Base-by-base conservation (phyloP, 2,888 invertebrate species). In the Aleiodes leptofemur region DNA sequence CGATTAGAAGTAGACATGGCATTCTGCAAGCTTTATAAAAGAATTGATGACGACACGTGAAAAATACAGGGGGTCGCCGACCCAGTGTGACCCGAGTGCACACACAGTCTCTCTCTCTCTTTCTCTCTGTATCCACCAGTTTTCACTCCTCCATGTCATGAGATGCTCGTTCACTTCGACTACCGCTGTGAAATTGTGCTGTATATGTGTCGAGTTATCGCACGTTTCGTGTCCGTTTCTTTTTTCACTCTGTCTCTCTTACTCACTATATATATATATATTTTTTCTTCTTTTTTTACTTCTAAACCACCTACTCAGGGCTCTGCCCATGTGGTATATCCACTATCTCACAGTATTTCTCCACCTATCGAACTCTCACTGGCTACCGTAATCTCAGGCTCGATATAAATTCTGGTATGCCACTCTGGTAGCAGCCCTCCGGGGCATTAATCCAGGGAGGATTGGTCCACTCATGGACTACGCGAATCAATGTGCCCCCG, bases 391-490 rank as follows among this genome's bases (percentile, higher is more conserved):
- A 79, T 79, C 76, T 77, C 77, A 57, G 71, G 53, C 43, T 48
- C 70, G 77, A 78, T 77, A 78, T 79, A 79, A 78, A 80, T 80
- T 77, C 69, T 66, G 70, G 69, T 71, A 51, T 77, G 50, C 66
- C 48, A 66, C 50, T 66, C 31, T 48, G 23, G 48, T 11, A 29
- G n/a, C 16, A 61, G 68, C 57, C 68, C 72, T 57, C 51, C 31
- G 38, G 72, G 71, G 75, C 68, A 64, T 72, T 75, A 75, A 72
- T 75, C 72, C 71, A 68, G 51, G 38, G 64, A 43, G 69, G 69
- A 74, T 74, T 69, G 74, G 72, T 66, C 59, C 68, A 75, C 68
- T 66, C 68, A 66, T 34, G 57, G 59, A 68, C 48, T 50, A 48
- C 59, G 50, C 61, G 61, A 61, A 48, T 48, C 56, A 56, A 57